phyloP scores from a whole-genome alignment of 2,797 vertebrate species.

The Falco cherrug region DNA sequence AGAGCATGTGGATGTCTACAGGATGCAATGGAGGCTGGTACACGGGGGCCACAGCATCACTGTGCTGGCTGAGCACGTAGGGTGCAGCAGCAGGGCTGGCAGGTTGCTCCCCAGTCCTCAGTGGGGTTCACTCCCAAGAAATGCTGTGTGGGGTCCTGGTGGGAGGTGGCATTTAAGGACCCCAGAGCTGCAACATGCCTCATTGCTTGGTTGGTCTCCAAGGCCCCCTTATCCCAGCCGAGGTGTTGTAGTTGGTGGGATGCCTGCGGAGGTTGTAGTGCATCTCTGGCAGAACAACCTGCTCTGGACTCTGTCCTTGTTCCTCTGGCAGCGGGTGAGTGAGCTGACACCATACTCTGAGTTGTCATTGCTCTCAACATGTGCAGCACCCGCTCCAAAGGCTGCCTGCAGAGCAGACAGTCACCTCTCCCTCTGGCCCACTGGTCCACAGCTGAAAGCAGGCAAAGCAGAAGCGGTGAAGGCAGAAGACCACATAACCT shows the following conservation, averaged over 20 bases:
- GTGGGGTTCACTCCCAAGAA: not conserved
- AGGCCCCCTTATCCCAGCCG: not conserved
- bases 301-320: not conserved
- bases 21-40: not conserved
- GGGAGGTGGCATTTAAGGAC: not conserved
- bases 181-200: not conserved
- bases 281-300: not conserved
- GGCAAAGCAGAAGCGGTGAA: not conserved
- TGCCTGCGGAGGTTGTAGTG: accelerated
- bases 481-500: not conserved
- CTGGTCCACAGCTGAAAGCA: not conserved
- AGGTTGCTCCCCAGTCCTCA: accelerated
- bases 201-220: not conserved
- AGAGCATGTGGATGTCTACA: not conserved
- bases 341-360: not conserved
- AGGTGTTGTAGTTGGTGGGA: accelerated
- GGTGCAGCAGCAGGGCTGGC: not conserved
- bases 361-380: accelerated
- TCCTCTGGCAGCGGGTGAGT: not conserved
- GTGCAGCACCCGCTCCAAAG: not conserved
- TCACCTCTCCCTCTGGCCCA: not conserved
- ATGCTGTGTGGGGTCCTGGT: not conserved
- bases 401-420: not conserved
- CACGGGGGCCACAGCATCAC: not conserved
- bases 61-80: not conserved